Conservation (phyloP, 2,888 invertebrate species). For the Lamproptera curius region DNA sequence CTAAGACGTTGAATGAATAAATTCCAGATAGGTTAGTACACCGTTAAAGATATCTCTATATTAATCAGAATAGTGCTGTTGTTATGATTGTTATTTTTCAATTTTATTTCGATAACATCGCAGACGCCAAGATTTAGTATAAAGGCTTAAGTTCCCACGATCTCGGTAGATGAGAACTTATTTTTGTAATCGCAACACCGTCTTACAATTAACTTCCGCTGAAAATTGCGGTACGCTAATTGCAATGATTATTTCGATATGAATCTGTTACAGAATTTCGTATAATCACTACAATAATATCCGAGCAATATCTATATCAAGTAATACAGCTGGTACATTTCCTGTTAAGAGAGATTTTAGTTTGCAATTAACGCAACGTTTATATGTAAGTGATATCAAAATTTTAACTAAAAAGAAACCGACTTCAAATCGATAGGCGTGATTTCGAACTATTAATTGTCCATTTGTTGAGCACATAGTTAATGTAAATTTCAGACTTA, state of each 20-base stretch:
- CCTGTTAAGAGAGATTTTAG: too few relatives aligned
- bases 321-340: too few relatives aligned
- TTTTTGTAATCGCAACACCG: conserved; percentile 46
- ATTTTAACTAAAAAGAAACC: too few relatives aligned
- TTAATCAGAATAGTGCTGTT: conserved; percentile 26
- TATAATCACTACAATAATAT: conserved; percentile 29
- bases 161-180: conserved; percentile 52
- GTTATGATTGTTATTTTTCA: conserved; percentile 37
- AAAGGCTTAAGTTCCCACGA: conserved; percentile 49
- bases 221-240: conserved; percentile 50
- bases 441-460: too few relatives aligned
- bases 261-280: conserved; percentile 43
- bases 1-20: too few relatives aligned
- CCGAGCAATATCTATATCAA: too few relatives aligned
- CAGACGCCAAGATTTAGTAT: conserved; percentile 45
- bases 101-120: conserved; percentile 47
- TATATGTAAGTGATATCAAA: too few relatives aligned
- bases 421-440: too few relatives aligned
- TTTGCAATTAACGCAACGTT: too few relatives aligned
- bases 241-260: conserved; percentile 52
- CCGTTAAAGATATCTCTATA: conserved; percentile 15
- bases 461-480: too few relatives aligned
- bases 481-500: too few relatives aligned
- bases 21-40: conserved; percentile 20
- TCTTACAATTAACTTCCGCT: conserved; percentile 65